A percentile compares a stretch with the other conserved stretches of the same genome.
Evolutionary conservation across 2,888 invertebrate genomes (phyloP).

Genomic region (Dermolepida albohirtum): DNA sequence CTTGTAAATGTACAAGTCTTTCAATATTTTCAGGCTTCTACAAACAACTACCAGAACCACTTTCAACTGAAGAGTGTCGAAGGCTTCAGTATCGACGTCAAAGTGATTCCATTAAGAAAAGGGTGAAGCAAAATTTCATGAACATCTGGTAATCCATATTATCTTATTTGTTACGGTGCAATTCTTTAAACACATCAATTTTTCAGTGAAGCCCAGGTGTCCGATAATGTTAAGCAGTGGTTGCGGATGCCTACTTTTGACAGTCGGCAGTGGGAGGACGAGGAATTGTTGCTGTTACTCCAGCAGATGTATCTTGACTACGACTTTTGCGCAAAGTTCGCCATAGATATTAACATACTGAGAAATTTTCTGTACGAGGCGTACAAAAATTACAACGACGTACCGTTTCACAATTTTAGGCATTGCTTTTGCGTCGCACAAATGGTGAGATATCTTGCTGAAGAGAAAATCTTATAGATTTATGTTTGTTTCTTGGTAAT

Average conservation of each 20-base stretch:
- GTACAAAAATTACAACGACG: slow-evolving; percentile 86
- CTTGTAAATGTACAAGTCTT: slow-evolving; percentile 15
- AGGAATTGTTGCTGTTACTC: slow-evolving; percentile 80
- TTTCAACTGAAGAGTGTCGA: slow-evolving; percentile 69
- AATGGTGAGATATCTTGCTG: slow-evolving; percentile 72
- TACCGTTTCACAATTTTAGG: slow-evolving; percentile 88
- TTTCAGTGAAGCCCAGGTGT: slow-evolving; percentile 73
- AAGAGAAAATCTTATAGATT: too few species aligned
- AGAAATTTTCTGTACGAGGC: slow-evolving; percentile 81
- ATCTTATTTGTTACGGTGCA: not conserved
- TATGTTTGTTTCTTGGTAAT: too few species aligned
- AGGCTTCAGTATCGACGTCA: slow-evolving; percentile 71
- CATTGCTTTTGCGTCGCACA: slow-evolving; percentile 90
- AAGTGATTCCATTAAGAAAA: slow-evolving; percentile 71
- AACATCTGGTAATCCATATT: slow-evolving; percentile 68
- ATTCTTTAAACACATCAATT: slow-evolving; percentile 4
- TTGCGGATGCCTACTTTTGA: slow-evolving; percentile 80
- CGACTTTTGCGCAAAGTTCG: slow-evolving; percentile 79
- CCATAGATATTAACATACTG: slow-evolving; percentile 77
- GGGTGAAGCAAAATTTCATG: slow-evolving; percentile 71
- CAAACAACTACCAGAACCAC: slow-evolving; percentile 72
- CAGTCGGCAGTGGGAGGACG: slow-evolving; percentile 85
- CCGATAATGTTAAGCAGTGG: slow-evolving; percentile 73
- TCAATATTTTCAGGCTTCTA: slow-evolving; percentile 67
- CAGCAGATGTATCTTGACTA: slow-evolving; percentile 87